These are phyloP conservation scores for Dermochelys coriacea DNA, from an alignment of 2,797 vertebrate genomes.

Conservation along the genomic window DNA sequence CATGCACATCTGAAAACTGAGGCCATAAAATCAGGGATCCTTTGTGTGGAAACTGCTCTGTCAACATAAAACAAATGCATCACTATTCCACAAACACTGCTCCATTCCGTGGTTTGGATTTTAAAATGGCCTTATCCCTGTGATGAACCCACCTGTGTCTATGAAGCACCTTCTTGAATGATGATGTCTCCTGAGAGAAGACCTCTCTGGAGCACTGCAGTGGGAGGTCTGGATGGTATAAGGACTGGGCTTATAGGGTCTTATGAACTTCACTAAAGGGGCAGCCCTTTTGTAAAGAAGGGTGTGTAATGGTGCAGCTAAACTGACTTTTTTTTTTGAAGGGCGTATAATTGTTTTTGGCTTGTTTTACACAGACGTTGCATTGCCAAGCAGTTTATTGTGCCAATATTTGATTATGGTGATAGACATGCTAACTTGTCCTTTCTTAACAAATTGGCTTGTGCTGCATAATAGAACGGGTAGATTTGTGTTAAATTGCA, in stretches of 20 bases:
- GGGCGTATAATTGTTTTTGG: conserved; percentile 22
- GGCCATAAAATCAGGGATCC: too few species aligned
- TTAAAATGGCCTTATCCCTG: neutral
- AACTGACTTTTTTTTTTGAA: neutral
- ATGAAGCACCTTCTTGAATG: neutral
- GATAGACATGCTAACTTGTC: conserved; percentile 47
- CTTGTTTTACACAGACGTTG: neutral
- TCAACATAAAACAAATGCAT: neutral
- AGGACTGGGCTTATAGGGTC: neutral
- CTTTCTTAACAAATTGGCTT: conserved; percentile 73
- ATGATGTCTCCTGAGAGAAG: neutral
- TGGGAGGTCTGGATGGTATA: neutral
- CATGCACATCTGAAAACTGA: neutral
- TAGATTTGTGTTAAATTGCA: conserved; percentile 69
- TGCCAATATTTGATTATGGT: conserved; percentile 48
- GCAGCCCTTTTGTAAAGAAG: neutral
- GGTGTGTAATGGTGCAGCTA: rapidly evolving
- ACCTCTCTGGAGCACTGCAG: neutral
- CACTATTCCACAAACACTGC: neutral
- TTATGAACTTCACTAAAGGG: neutral
- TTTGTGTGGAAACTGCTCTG: neutral
- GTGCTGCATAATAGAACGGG: conserved; percentile 61
- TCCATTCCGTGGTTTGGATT: neutral
- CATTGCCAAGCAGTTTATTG: neutral
- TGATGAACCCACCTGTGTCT: neutral